Evolutionary conservation across 2,888 invertebrate genomes (phyloP).

Genomic region (Cryptosula pallasiana): DNA sequence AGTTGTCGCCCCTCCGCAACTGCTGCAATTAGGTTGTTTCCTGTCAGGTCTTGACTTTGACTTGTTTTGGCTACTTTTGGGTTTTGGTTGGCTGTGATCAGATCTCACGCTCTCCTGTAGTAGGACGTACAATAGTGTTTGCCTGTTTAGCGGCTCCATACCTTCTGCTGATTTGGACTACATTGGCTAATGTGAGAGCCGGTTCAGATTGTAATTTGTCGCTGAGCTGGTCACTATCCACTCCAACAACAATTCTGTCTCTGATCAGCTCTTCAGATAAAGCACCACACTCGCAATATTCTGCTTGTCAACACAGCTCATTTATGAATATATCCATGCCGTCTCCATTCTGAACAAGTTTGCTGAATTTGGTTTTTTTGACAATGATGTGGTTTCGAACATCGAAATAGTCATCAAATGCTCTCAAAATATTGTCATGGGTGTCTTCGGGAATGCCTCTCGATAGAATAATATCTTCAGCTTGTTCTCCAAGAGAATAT

Average conservation of each 20-base stretch:
- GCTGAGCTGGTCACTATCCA: background rate
- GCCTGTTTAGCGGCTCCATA: background rate
- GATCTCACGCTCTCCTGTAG: constrained; percentile 5
- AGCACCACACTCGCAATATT: background rate
- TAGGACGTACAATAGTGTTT: background rate
- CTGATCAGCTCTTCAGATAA: background rate
- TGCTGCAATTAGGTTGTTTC: background rate
- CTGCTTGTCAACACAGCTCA: no score
- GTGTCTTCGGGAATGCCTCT: constrained; percentile 13
- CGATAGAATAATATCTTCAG: constrained; percentile 2
- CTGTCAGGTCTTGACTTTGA: background rate
- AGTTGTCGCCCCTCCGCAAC: background rate
- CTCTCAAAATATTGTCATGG: background rate
- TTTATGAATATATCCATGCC: background rate
- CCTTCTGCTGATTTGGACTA: background rate
- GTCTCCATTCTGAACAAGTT: background rate
- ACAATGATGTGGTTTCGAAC: background rate
- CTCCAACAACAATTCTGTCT: background rate
- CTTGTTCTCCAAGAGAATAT: background rate
- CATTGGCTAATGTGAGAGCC: background rate
- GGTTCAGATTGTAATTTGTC: background rate
- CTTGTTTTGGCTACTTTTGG: background rate
- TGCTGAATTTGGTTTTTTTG: background rate
- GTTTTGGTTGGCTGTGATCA: constrained; percentile 13
- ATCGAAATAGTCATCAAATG: background rate